Base-by-base conservation (phyloP, 2,888 invertebrate species). In the Leptinotarsa tumamoca region DNA sequence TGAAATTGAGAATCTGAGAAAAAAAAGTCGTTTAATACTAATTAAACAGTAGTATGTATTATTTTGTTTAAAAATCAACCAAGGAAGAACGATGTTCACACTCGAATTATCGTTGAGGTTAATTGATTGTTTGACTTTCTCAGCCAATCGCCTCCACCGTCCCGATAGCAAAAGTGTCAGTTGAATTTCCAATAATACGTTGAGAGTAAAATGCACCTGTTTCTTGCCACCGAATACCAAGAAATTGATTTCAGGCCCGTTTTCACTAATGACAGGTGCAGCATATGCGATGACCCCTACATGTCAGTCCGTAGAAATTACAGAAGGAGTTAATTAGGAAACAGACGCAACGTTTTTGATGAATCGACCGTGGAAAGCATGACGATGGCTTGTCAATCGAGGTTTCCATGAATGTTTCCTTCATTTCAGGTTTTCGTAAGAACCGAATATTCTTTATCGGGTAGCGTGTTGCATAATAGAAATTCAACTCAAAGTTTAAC, bases 181-280 rank as follows among this genome's bases (percentile, higher is more conserved):
- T 70, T 58, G 58, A 56, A 70, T 56, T 58, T n/a, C 13, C 58
- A 18, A n/a, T 70, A 56, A n/a, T 43, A 43, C 72, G 33, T 72
- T 73, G 63, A 33, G 72, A 66, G 56, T n/a, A 54, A 74, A 66
- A 69, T 77, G 77, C 77, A 77, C 77, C 77, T 77, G 77, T 77
- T 71, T 61, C 68, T 68, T 66, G 61, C 73, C 68, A 54, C 52
- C 73, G 68, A 71, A 61, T 73, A 72, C 49, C 61, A 68, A 73
- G 73, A 73, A 73, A 68, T 68, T 73, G 63, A 68, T 68, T 68
- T 58, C 50, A 33, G 27, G 68, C 23, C 52, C 63, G 51, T 73
- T 68, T 68, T 61, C 73, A 68, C 61, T 49, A n/a, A 51, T 73
- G 58, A 73, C 73, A 73, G 73, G 73, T 73, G 73, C 63, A 66